Base-by-base conservation (phyloP, 2,113 vertebrate genomes). In the Melanocharis versteri region DNA sequence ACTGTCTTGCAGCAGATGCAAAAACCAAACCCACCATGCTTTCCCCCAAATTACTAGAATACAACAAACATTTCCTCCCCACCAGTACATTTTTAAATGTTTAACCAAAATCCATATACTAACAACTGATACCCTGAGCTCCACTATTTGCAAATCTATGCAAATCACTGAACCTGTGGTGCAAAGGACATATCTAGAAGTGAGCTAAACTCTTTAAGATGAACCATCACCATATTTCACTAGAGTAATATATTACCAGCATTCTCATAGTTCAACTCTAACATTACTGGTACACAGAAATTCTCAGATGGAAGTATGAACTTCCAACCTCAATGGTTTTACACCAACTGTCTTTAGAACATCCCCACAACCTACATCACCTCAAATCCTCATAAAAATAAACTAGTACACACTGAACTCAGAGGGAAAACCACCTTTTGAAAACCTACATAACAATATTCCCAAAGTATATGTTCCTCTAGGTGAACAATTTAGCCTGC, bases 291-390 rank as follows among this genome's bases (percentile, higher is more conserved):
- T 45, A 57, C 33, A 47, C 13, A 53, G 54, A 69, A 79, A 10
- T 66, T 93, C 83, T 62, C 58, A 81, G 44, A 39, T 66, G 53
- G 45, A 81, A 83, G 40, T 15, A 84, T 9, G 0, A 76, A 40
- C 42, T 82, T 87, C 68, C 68, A 93, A 6, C 23, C 30, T 75
- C 82, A 24, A 2, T 15, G n/a, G 27, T 33, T 83, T 86, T 58
- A 90, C 71, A 85, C 19, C 66, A 76, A 2, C 53, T 71, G 30
- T 62, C 57, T 57, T 81, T 13, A 62, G 50, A 81, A 75, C 31
- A 64, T 8, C 28, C 0, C 1, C 27, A 65, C 0, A 0, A n/a
- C 91, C 30, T 73, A 72, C 33, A 27, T 65, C 50, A 57, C 76
- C 70, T 87, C 68, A 90, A 81, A 87, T 81, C n/a, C 56, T 87